Evolutionary conservation across 2,888 invertebrate species (phyloP), one percentile per base, ranked within the genome.

Genomic region (Ditula angustiorana): DNA sequence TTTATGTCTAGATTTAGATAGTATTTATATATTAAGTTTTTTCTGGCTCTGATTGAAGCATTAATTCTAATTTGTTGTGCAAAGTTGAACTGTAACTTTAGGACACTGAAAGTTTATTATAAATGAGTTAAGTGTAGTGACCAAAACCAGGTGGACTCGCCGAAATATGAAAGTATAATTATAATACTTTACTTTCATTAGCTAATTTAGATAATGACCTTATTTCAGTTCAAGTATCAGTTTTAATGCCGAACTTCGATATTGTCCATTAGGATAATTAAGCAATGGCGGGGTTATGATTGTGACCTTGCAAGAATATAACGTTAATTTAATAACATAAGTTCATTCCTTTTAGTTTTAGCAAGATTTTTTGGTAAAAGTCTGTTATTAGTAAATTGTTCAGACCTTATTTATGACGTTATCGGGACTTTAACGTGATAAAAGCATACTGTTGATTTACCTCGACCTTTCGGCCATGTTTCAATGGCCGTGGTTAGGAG

Each of bases 261-360:
- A 62, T 53, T 50, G 46, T 37, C 59, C 64, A 64, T 64, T 64
- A 64, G 58, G 50, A 37, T 59, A 59, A 64, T 64, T 64, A 64
- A 37, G 33, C 21, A 23, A 47, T 16, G 52, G 52, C 59, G 23
- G 46, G 57, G 58, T 52, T 56, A 30, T 11, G 23, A 47, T 52
- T 56, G 41, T 11, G 23, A 47, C 24, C 58, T 23, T 46, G 41
- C 21, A 11, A 28, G 47, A 59, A 35, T 63, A 16, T 53, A 26
- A 53, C 23, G 50, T n/a, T 19, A 19, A 41, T 19, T n/a, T 19
- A 19, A 41, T 19, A 41, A 19, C 10, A 8, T 41, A 16, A 41
- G 10, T 19, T 26, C 19, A 41, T 19, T 19, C 16, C 8, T 19
- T 16, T 37, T 16, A 13, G 37, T 19, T 10, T 19, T 5, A 19